A percentile compares a stretch with the other conserved stretches of the same genome.
phyloP scores from a whole-genome alignment of 2,113 vertebrate species.

The Vanacampus margaritifer region DNA sequence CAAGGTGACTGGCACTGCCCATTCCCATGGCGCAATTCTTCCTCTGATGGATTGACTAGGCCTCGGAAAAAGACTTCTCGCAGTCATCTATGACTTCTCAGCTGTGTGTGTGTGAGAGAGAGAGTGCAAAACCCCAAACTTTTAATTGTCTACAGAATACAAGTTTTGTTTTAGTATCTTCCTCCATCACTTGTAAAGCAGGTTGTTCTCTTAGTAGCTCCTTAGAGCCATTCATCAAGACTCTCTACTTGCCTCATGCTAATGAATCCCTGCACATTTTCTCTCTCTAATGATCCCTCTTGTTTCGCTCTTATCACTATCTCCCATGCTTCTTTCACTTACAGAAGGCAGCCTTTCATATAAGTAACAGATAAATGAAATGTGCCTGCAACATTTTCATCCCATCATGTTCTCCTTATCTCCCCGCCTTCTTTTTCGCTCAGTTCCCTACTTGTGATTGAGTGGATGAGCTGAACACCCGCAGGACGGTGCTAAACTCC shows the following conservation, averaged over 20 bases:
- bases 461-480: slow-evolving; percentile 40
- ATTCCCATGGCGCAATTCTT: slow-evolving; percentile 46
- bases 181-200: slow-evolving; percentile 30
- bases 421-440: slow-evolving; percentile 1
- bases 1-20: slow-evolving; percentile 67
- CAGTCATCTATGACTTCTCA: slow-evolving; percentile 10
- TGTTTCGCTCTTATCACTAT: slow-evolving; percentile 56
- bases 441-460: slow-evolving; percentile 34
- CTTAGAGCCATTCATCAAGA: slow-evolving; percentile 49
- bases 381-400: slow-evolving; percentile 42
- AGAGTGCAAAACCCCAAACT: slow-evolving; percentile 10
- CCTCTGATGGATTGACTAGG: slow-evolving; percentile 62
- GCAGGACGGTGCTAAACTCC: slow-evolving; percentile 37
- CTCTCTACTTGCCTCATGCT: slow-evolving; percentile 41
- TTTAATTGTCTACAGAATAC: slow-evolving; percentile 33
- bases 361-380: slow-evolving; percentile 49
- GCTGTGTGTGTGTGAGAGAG: background rate
- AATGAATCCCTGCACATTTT: slow-evolving; percentile 51
- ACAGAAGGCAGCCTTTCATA: slow-evolving; percentile 47
- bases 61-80: slow-evolving; percentile 42
- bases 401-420: slow-evolving; percentile 43
- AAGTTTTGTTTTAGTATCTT: slow-evolving; percentile 33
- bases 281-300: slow-evolving; percentile 53
- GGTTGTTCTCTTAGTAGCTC: slow-evolving; percentile 36
- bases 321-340: slow-evolving; percentile 48